These are phyloP conservation scores for Drosophila gunungcola DNA, from an alignment of 1,140 invertebrate species.

Conservation along the genomic window DNA sequence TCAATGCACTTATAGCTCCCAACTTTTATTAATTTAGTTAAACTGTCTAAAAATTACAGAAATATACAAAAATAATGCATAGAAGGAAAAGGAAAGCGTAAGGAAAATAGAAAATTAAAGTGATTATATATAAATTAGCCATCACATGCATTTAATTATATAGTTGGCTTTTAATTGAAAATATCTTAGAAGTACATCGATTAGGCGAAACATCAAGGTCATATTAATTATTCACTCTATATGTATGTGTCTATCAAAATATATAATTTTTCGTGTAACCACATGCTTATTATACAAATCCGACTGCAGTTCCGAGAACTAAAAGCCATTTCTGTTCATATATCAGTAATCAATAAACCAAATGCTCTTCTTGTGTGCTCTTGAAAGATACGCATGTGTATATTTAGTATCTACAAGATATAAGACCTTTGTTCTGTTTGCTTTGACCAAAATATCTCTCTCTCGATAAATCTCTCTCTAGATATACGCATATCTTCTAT, in stretches of 20 bases:
- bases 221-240: conserved; percentile 11
- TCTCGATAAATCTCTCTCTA: background rate
- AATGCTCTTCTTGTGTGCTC: conserved; percentile 5
- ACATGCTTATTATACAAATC: conserved; percentile 7
- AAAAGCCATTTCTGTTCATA: conserved; percentile 5
- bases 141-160: conserved; percentile 1
- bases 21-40: too few species aligned
- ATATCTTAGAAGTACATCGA: background rate
- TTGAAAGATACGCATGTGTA: background rate
- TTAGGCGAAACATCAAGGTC: conserved; percentile 18
- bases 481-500: conserved; percentile 11
- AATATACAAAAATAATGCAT: background rate
- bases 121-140: background rate
- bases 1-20: too few species aligned
- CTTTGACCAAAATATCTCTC: background rate
- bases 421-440: background rate
- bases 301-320: conserved; percentile 18
- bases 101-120: background rate
- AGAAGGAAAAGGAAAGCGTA: background rate
- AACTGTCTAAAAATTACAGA: too few species aligned
- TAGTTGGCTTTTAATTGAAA: conserved; percentile 2
- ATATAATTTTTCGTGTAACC: background rate
- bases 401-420: background rate
- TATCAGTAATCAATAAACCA: conserved; percentile 21
- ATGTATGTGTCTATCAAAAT: background rate